A percentile compares a stretch with the other conserved stretches of the same genome.
phyloP scores from a whole-genome alignment of 2,888 invertebrate species.

The Agonum fuliginosum region DNA sequence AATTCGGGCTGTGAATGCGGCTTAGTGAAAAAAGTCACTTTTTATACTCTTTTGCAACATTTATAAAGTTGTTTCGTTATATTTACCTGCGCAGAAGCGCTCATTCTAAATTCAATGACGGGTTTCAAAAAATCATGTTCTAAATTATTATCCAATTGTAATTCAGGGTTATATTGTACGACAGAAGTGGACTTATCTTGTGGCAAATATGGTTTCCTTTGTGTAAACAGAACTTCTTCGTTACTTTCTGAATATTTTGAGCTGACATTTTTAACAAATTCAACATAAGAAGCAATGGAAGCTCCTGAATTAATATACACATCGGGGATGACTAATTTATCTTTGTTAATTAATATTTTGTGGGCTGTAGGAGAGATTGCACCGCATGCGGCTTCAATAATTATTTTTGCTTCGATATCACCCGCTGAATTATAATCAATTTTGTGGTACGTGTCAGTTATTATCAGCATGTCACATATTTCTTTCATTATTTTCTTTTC shows the following conservation, averaged over 20 bases:
- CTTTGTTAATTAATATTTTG: conserved; percentile 66
- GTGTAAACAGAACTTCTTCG: neutral
- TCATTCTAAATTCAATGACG: conserved; percentile 58
- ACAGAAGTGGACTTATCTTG: too few relatives aligned
- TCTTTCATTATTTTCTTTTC: conserved; percentile 66
- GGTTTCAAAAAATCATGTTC: conserved; percentile 53
- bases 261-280: conserved; percentile 60
- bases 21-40: too few relatives aligned
- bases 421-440: conserved; percentile 68
- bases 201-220: too few relatives aligned
- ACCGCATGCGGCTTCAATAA: conserved; percentile 69
- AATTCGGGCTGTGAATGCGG: too few relatives aligned
- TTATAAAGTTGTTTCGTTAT: conserved; percentile 17
- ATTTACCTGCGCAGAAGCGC: conserved; percentile 55
- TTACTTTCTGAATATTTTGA: too few relatives aligned
- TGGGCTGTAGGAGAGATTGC: conserved; percentile 69
- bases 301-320: conserved; percentile 68
- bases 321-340: conserved; percentile 70
- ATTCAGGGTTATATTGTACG: too few relatives aligned
- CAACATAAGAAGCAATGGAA: conserved; percentile 68
- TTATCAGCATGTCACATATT: conserved; percentile 69
- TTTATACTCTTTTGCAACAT: too few relatives aligned
- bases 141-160: too few relatives aligned
- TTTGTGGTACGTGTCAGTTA: conserved; percentile 67
- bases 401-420: conserved; percentile 68